phyloP scores from a whole-genome alignment of 2,888 invertebrate species.

The Mechanitis messenoides region DNA sequence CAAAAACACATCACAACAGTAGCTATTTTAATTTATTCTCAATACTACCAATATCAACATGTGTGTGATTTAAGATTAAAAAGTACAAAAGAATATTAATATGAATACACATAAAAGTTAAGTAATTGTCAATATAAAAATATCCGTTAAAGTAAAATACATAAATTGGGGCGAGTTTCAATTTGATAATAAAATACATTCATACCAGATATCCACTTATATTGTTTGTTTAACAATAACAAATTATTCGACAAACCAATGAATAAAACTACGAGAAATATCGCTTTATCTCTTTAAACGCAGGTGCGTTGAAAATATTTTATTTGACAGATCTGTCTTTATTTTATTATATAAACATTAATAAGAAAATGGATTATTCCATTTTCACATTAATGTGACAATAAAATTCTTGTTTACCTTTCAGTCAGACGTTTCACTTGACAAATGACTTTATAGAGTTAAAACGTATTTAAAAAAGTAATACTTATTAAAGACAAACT shows the following conservation, averaged over 20 bases:
- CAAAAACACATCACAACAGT: neutral
- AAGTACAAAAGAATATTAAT: slow-evolving; percentile 7
- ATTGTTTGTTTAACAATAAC: slow-evolving; percentile 21
- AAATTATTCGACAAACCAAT: slow-evolving; percentile 20
- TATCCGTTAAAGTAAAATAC: neutral
- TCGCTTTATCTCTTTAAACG: slow-evolving; percentile 18
- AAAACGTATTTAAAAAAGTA: too few species aligned
- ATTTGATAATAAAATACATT: slow-evolving; percentile 4
- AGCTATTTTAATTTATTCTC: neutral
- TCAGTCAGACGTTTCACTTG: too few species aligned
- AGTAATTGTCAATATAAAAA: slow-evolving; percentile 17
- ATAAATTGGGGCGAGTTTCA: neutral
- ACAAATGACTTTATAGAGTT: too few species aligned
- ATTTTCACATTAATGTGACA: too few species aligned
- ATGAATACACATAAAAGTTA: slow-evolving; percentile 10
- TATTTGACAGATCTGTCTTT: slow-evolving; percentile 18
- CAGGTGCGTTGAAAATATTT: slow-evolving; percentile 28
- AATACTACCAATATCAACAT: neutral
- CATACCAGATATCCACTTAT: slow-evolving; percentile 14
- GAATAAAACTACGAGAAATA: slow-evolving; percentile 19
- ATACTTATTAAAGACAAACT: too few species aligned
- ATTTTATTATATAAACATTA: neutral
- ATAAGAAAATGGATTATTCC: too few species aligned
- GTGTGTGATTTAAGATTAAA: slow-evolving; percentile 2
- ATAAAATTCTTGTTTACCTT: too few species aligned